Percentiles rank a stretch among this genome's conserved stretches.
phyloP scores from a whole-genome alignment of 2,113 vertebrate genomes.

The Ia io region DNA sequence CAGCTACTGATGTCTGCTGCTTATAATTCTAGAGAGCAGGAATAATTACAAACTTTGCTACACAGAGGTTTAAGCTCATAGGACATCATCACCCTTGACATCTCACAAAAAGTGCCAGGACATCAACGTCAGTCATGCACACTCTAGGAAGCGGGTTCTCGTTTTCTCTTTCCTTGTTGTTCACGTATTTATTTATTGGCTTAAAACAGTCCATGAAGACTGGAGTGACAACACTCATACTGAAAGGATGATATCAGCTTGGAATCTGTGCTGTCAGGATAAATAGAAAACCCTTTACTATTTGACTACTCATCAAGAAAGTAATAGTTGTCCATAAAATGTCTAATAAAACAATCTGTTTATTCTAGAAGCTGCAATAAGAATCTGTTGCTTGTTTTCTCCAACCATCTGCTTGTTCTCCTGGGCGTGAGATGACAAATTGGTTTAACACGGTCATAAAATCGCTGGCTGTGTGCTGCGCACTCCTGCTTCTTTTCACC shows the following conservation, averaged over 20 bases:
- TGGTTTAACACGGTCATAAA: not conserved
- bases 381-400: not conserved
- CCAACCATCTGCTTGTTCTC: not conserved
- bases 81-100: not conserved
- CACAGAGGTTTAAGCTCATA: not conserved
- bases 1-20: not conserved
- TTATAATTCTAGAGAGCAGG: not conserved
- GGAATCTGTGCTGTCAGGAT: constrained; percentile 3
- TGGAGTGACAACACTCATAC: not conserved
- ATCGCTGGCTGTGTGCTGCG: not conserved
- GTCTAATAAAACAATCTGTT: constrained; percentile 24
- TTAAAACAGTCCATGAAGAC: not conserved
- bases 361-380: constrained; percentile 13
- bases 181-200: not conserved
- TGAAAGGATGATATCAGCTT: not conserved
- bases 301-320: constrained; percentile 49
- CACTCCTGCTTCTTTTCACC: not conserved
- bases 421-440: not conserved
- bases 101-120: not conserved
- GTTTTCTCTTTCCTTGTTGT: not conserved
- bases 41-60: not conserved
- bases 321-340: not conserved
- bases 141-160: not conserved
- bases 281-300: constrained; percentile 39
- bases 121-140: not conserved